Evolutionary conservation across 2,888 invertebrate species (phyloP).

Genomic region (Trileptium ribeirensis): DNA sequence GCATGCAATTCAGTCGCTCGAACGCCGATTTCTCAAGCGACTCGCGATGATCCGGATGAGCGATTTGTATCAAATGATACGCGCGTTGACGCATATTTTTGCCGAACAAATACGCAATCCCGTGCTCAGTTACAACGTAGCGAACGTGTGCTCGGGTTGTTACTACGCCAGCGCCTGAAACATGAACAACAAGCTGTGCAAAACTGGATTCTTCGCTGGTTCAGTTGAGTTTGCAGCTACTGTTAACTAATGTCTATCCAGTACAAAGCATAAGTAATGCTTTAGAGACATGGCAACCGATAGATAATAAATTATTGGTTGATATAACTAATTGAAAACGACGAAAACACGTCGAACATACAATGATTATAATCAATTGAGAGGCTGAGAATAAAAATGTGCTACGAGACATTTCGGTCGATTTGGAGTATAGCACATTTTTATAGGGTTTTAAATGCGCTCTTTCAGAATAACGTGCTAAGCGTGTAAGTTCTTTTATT

Average conservation of each 20-base stretch:
- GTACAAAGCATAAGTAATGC: too few species aligned
- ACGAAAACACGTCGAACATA: too few species aligned
- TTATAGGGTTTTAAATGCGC: too few species aligned
- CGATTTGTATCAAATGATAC: conserved; percentile 74
- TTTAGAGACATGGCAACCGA: too few species aligned
- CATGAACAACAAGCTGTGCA: not conserved
- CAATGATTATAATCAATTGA: too few species aligned
- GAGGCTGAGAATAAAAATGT: too few species aligned
- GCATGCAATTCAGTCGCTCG: conserved; percentile 60
- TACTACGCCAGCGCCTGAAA: conserved; percentile 77
- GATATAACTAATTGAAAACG: too few species aligned
- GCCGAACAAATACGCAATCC: conserved; percentile 80
- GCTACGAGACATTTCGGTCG: too few species aligned
- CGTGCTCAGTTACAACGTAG: conserved; percentile 85
- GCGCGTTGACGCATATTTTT: conserved; percentile 80
- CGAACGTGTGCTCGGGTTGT: conserved; percentile 83
- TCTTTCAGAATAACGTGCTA: too few species aligned
- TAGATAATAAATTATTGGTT: too few species aligned
- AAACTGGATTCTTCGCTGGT: not conserved
- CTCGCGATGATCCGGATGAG: conserved; percentile 80
- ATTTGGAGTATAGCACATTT: too few species aligned
- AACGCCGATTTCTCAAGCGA: conserved; percentile 76
- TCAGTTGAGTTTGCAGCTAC: not conserved
- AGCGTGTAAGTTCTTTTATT: too few species aligned
- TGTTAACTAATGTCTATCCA: not conserved